phyloP scores from a whole-genome alignment of 2,888 invertebrate species.

The Orthonevra nobilis region DNA sequence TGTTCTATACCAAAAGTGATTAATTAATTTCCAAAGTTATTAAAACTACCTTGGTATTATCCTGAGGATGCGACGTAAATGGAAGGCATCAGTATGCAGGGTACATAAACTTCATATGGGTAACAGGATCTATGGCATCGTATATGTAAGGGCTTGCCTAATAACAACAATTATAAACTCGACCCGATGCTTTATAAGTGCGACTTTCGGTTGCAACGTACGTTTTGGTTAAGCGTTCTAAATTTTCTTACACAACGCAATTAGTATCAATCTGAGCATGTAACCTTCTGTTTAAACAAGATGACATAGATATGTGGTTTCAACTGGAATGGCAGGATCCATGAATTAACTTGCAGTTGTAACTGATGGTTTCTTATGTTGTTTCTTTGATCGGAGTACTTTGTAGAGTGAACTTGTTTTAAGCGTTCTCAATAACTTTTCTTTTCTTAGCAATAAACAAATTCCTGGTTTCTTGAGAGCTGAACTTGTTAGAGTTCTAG shows the following conservation, averaged over 20 bases:
- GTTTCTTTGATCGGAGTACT: too few relatives aligned
- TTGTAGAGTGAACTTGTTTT: too few relatives aligned
- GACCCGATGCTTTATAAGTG: constrained; percentile 45
- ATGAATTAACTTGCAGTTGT: too few relatives aligned
- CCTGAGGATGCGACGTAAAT: too few relatives aligned
- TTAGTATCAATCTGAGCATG: constrained; percentile 40
- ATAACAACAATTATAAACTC: constrained; percentile 38
- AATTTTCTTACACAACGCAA: constrained; percentile 51
- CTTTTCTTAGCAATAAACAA: too few relatives aligned
- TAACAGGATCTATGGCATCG: background rate
- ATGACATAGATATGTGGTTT: too few relatives aligned
- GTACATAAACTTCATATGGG: background rate
- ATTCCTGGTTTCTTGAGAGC: too few relatives aligned
- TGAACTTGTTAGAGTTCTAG: too few relatives aligned
- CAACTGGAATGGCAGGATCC: too few relatives aligned
- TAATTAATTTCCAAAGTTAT: constrained; percentile 37
- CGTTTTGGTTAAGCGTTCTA: constrained; percentile 44
- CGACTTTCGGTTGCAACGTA: constrained; percentile 45
- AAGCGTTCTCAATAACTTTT: too few relatives aligned
- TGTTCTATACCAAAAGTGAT: constrained; percentile 12
- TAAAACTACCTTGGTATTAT: background rate
- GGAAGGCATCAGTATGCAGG: background rate
- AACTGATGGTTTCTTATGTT: too few relatives aligned
- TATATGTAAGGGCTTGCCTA: constrained; percentile 29
- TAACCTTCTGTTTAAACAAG: background rate